Conservation (phyloP, 2,888 invertebrate species). For the Amphipyra berbera region DNA sequence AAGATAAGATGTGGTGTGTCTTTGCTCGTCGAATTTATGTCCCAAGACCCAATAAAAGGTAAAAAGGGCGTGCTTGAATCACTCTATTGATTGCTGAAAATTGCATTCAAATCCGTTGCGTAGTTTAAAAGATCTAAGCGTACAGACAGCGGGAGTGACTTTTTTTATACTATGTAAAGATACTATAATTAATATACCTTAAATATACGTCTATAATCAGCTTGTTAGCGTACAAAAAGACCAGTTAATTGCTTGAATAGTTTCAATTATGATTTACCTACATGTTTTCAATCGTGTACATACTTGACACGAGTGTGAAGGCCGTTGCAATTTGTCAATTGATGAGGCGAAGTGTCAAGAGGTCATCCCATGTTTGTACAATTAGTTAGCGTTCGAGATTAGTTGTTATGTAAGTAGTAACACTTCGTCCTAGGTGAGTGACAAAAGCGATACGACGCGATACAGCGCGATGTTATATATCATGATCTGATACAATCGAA, state of each 20-base stretch:
- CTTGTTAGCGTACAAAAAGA: constrained; percentile 10
- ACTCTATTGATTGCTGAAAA: too few species aligned
- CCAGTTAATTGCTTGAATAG: constrained; percentile 12
- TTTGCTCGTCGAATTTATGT: neutral
- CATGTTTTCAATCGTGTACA: constrained; percentile 23
- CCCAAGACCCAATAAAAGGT: too few species aligned
- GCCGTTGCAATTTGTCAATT: constrained; percentile 59
- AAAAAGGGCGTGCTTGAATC: too few species aligned
- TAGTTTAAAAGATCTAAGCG: too few species aligned
- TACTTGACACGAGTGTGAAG: constrained; percentile 46
- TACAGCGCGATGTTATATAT: too few species aligned
- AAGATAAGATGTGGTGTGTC: too few species aligned
- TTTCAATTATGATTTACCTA: constrained; percentile 19
- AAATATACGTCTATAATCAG: too few species aligned
- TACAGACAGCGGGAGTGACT: too few species aligned
- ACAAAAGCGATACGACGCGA: neutral
- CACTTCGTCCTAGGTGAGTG: neutral
- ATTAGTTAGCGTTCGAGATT: constrained; percentile 49
- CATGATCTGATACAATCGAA: too few species aligned
- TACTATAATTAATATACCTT: too few species aligned
- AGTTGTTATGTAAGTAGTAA: constrained; percentile 10
- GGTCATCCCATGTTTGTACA: constrained; percentile 62
- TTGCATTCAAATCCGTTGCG: too few species aligned
- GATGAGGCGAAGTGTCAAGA: constrained; percentile 43
- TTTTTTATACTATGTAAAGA: too few species aligned